phyloP scores from a whole-genome alignment of 2,888 invertebrate species.

The Deroplatys truncata region DNA sequence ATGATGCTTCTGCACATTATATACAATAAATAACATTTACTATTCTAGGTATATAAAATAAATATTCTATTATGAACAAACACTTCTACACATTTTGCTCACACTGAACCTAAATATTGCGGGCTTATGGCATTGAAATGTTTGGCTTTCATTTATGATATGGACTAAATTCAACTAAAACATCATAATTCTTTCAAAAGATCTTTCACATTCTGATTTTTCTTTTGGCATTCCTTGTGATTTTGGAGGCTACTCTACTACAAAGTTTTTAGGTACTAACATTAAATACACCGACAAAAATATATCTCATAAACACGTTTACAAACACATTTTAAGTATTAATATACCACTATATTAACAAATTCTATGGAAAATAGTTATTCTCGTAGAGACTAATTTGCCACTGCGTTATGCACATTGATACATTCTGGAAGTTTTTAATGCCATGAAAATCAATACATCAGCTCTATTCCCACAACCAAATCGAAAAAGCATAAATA shows the following conservation, averaged over 20 bases:
- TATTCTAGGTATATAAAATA: background rate
- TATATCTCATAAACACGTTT: background rate
- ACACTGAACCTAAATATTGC: background rate
- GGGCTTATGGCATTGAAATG: too few relatives aligned
- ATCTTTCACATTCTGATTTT: background rate
- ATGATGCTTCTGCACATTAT: background rate
- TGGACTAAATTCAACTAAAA: background rate
- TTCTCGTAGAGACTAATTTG: background rate
- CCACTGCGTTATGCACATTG: background rate
- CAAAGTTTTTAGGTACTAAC: background rate
- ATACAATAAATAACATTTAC: background rate
- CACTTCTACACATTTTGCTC: background rate
- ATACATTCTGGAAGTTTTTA: background rate
- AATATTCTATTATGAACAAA: background rate
- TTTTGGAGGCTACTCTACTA: background rate
- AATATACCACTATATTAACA: background rate
- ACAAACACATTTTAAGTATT: background rate
- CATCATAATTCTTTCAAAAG: background rate
- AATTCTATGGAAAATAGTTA: background rate
- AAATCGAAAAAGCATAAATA: background rate
- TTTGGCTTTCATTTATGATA: background rate
- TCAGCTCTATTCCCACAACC: background rate
- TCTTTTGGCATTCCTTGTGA: background rate
- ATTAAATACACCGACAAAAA: background rate
- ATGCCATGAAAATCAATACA: background rate